Evolutionary conservation across 1,140 invertebrate genomes (phyloP).

Genomic region (Aphaenogaster rudis): DNA sequence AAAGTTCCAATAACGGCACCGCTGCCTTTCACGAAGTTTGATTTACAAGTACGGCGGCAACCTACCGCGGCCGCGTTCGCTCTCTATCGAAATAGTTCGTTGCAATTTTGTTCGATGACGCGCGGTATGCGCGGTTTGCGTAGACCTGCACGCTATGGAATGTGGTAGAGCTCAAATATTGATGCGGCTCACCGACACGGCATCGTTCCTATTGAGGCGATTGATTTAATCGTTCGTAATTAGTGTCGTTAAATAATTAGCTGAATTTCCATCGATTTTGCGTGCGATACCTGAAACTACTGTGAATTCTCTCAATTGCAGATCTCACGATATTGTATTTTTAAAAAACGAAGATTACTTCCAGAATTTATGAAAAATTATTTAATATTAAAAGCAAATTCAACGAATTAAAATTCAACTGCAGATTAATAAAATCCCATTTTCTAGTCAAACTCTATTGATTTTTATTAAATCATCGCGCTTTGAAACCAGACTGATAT

Average conservation of each 20-base stretch:
- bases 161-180: conserved; percentile 55
- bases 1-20: conserved; percentile 24
- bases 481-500: background rate
- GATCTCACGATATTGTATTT: background rate
- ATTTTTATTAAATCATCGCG: background rate
- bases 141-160: background rate
- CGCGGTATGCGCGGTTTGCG: conserved; percentile 23
- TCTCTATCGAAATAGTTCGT: conserved; percentile 37
- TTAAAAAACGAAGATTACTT: background rate
- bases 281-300: background rate
- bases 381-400: background rate
- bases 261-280: background rate
- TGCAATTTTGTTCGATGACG: conserved; percentile 49
- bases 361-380: background rate
- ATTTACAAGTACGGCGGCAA: conserved; percentile 30
- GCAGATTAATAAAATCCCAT: background rate
- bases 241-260: conserved; percentile 39
- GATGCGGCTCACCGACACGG: conserved; percentile 10
- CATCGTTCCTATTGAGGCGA: conserved; percentile 42
- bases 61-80: background rate
- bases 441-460: background rate
- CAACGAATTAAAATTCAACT: background rate
- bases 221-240: conserved; percentile 54
- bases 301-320: too few relatives aligned
- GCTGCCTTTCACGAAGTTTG: conserved; percentile 27